These are phyloP conservation scores for Bursaphelenchus mucronatus DNA, from an alignment of 1,140 invertebrate genomes.

Conservation along the genomic window DNA sequence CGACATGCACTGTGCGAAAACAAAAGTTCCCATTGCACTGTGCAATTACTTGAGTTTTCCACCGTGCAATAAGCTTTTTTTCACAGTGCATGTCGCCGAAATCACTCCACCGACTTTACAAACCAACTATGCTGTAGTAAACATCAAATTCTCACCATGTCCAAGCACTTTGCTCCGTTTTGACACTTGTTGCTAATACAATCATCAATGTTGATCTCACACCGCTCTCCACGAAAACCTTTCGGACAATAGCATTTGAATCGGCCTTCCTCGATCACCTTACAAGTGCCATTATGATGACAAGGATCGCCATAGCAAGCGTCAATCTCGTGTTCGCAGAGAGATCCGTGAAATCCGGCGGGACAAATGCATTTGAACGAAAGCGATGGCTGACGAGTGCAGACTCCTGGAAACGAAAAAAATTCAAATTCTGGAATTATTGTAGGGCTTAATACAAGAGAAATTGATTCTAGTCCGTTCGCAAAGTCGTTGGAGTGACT, in stretches of 20 bases:
- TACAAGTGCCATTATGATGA: constrained; percentile 51
- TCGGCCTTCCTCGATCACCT: constrained; percentile 48
- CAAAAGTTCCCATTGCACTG: too few species aligned
- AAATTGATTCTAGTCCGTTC: too few species aligned
- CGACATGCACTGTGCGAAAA: too few species aligned
- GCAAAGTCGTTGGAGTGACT: too few species aligned
- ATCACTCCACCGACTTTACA: too few species aligned
- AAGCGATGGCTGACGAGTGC: constrained; percentile 70
- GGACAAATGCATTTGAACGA: constrained; percentile 80
- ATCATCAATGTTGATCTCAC: constrained; percentile 74
- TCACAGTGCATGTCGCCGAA: too few species aligned
- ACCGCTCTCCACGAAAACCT: constrained; percentile 78
- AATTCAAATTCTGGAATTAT: too few species aligned
- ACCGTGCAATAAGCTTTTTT: too few species aligned
- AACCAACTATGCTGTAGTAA: too few species aligned
- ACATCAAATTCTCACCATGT: constrained; percentile 41
- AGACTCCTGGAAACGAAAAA: constrained; percentile 62
- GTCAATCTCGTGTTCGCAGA: constrained; percentile 86
- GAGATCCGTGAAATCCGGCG: constrained; percentile 80
- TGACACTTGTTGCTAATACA: constrained; percentile 64
- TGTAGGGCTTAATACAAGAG: too few species aligned
- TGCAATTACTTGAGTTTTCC: too few species aligned
- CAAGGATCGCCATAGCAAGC: constrained; percentile 81
- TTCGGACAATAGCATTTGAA: constrained; percentile 49
- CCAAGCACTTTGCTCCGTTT: constrained; percentile 63